Evolutionary conservation across 2,113 vertebrate genomes (phyloP).

Genomic region (Indicator indicator): DNA sequence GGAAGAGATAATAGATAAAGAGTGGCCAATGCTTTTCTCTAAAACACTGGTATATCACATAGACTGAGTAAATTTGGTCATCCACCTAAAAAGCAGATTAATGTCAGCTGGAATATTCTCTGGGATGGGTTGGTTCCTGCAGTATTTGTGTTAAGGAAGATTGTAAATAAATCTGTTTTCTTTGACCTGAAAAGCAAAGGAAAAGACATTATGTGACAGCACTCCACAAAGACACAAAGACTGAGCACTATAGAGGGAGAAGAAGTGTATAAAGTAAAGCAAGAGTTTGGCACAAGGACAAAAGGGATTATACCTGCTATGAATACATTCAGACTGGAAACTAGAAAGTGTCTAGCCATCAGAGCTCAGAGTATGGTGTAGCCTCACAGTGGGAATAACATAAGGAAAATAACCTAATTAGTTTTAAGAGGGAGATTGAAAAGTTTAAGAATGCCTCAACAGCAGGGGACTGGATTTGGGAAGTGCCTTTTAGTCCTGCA

Average conservation of each 20-base stretch:
- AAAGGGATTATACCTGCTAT: constrained; percentile 62
- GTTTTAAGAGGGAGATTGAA: constrained; percentile 50
- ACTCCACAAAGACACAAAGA: background rate
- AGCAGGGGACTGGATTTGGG: constrained; percentile 56
- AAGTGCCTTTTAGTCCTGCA: constrained; percentile 33
- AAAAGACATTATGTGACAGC: background rate
- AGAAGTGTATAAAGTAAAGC: constrained; percentile 8
- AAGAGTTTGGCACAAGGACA: constrained; percentile 49
- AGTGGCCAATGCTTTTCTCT: background rate
- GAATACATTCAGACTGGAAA: constrained; percentile 35
- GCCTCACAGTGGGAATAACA: constrained; percentile 57
- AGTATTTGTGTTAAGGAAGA: background rate
- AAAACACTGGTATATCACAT: background rate
- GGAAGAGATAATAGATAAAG: background rate
- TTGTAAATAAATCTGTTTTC: background rate
- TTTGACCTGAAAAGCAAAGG: background rate
- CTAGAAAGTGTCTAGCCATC: constrained; percentile 31
- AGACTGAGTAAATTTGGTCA: background rate
- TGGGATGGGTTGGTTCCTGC: background rate
- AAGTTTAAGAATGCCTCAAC: constrained; percentile 60
- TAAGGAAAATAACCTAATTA: constrained; percentile 69
- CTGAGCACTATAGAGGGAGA: background rate
- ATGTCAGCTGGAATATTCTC: background rate
- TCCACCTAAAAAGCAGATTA: background rate
- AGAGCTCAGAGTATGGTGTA: background rate